Conservation (phyloP, 2,797 vertebrate species). For the Enteromius afrohamiltoni region DNA sequence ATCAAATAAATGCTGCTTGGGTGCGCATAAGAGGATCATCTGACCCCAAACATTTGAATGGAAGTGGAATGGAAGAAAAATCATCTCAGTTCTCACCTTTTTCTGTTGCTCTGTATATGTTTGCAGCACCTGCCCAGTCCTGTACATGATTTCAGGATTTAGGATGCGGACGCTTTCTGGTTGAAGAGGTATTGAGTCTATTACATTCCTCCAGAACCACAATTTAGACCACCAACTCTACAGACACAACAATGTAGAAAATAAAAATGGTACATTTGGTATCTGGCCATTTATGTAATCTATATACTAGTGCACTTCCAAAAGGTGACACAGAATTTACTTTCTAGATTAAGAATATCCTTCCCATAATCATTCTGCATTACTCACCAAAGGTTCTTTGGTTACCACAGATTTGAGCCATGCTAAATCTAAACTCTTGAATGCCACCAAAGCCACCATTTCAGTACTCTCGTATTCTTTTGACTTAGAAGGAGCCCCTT, state of each 20-base stretch:
- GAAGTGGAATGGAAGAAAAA: no score
- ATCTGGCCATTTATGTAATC: neutral
- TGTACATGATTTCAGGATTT: conserved; percentile 79
- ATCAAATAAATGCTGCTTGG: neutral
- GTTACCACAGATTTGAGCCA: conserved; percentile 80
- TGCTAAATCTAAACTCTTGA: conserved; percentile 80
- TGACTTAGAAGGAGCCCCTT: conserved; percentile 74
- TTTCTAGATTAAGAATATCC: neutral
- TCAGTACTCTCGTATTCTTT: conserved; percentile 73
- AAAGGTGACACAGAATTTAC: neutral
- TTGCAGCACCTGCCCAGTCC: conserved; percentile 70
- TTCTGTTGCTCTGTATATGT: conserved; percentile 67
- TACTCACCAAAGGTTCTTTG: conserved; percentile 76
- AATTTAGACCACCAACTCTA: conserved; percentile 83
- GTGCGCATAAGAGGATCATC: neutral
- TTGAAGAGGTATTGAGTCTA: conserved; percentile 78
- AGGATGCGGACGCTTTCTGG: conserved; percentile 78
- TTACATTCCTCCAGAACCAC: conserved; percentile 84
- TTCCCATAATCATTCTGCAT: neutral
- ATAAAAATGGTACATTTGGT: no score
- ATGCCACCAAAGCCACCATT: conserved; percentile 76
- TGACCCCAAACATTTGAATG: neutral
- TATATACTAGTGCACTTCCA: neutral
- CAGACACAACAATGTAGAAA: neutral
- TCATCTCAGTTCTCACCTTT: conserved; percentile 59